Percentiles rank a stretch among this genome's conserved stretches.
phyloP scores from a whole-genome alignment of 2,797 vertebrate species.

The Phrynocephalus vlangalii region DNA sequence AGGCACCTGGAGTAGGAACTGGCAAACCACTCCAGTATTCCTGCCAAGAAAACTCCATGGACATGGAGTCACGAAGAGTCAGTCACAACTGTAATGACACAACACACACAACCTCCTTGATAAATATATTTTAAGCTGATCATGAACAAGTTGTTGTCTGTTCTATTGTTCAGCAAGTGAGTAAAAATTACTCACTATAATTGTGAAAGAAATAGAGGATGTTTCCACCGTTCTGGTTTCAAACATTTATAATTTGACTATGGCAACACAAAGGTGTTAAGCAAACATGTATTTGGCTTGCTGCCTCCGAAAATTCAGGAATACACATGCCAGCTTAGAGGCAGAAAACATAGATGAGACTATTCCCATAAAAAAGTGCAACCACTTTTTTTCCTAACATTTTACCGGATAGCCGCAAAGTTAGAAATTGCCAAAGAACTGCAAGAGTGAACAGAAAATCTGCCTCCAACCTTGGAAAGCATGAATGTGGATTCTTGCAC shows the following conservation, averaged over 20 bases:
- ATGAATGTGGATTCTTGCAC: too few relatives aligned
- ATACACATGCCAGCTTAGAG: background rate
- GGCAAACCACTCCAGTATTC: too few relatives aligned
- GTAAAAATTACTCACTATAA: background rate
- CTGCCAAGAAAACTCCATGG: too few relatives aligned
- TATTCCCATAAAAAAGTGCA: too few relatives aligned
- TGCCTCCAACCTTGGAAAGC: too few relatives aligned
- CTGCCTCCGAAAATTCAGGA: background rate
- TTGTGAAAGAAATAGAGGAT: background rate
- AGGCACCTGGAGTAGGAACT: too few relatives aligned
- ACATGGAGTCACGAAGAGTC: too few relatives aligned
- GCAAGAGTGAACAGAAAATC: too few relatives aligned
- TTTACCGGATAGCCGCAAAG: too few relatives aligned
- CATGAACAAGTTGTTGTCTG: background rate
- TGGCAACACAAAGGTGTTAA: background rate
- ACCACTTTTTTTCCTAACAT: too few relatives aligned
- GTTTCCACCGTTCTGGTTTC: background rate
- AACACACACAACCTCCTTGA: background rate
- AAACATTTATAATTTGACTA: background rate
- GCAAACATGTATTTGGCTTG: background rate
- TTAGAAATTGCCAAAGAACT: too few relatives aligned
- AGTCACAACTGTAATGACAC: too few relatives aligned
- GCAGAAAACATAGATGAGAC: background rate
- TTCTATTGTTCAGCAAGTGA: background rate
- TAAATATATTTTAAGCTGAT: background rate